Evolutionary conservation across 2,113 vertebrate genomes (phyloP), one percentile per base, ranked within the genome.

Genomic region (Verasper variegatus): DNA sequence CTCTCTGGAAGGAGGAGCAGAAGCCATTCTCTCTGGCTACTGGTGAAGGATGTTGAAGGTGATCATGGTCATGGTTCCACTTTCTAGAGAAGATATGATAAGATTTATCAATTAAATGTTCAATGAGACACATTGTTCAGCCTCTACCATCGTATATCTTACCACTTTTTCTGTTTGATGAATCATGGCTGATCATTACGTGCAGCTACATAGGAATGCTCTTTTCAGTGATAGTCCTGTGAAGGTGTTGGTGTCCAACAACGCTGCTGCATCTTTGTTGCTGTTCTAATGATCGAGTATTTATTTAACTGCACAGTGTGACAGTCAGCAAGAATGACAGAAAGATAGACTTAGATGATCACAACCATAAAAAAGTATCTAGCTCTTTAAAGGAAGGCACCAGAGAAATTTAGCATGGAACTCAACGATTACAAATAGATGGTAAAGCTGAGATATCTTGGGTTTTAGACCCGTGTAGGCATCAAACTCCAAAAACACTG

Each of bases 11-110:
- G 75, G 35, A 78, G 81, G 83, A 68, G 78, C 71, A 65, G 78
- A 68, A 75, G 80, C 92, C 94, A 94, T 94, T 68, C 76, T 80
- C 82, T 40, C 49, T 57, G 5, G 71, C 83, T 92, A 88, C 63
- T 73, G 61, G 26, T 42, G 78, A 75, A 63, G 70, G 31, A 59
- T 3, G 63, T 56, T 74, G 74, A 54, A 85, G 78, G 64, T 83
- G 61, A 76, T 71, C 79, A 60, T 83, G 65, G 68, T 74, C 68
- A 80, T 60, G 24, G 67, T 45, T 60, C 15, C 67, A 63, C 51
- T 68, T 31, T 31, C 60, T 14, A 79, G 42, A 75, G 10, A 63
- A 79, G 35, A 87, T n/a, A 80, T 55, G 61, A 82, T 68, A 63
- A 80, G 45, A 86, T 67, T 9, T 40, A 68, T 62, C 45, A 27